phyloP scores from a whole-genome alignment of 2,888 invertebrate genomes.

The Platypus cylindrus region DNA sequence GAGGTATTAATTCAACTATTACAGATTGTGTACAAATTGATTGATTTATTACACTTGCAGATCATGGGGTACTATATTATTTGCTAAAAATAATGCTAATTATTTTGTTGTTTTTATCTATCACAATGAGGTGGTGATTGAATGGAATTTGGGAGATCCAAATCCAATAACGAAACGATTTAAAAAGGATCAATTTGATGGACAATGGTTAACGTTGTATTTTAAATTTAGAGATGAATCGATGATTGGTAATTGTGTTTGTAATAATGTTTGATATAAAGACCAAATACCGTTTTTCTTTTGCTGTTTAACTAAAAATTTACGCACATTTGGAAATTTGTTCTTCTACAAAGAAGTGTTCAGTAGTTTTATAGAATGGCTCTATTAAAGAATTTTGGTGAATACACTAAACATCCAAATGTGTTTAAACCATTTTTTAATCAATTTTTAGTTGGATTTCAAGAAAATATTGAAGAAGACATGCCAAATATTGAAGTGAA shows the following conservation, averaged over 20 bases:
- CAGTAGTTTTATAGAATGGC: no score
- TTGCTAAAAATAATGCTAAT: conserved; percentile 46
- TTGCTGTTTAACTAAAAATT: background rate
- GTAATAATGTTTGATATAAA: background rate
- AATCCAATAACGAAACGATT: conserved; percentile 37
- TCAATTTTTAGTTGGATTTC: conserved; percentile 30
- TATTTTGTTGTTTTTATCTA: conserved; percentile 60
- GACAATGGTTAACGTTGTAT: conserved; percentile 53
- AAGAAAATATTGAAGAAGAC: conserved; percentile 41
- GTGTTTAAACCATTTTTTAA: background rate
- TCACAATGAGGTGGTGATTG: conserved; percentile 54
- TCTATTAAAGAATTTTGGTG: conserved; percentile 7
- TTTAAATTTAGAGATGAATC: conserved; percentile 39
- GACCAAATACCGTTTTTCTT: background rate
- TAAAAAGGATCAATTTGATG: conserved; percentile 37
- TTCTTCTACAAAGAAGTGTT: background rate
- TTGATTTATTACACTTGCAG: conserved; percentile 27
- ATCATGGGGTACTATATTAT: conserved; percentile 66
- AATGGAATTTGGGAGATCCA: conserved; percentile 46
- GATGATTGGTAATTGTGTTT: conserved; percentile 13
- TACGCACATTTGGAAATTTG: no score
- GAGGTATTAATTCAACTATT: conserved; percentile 5
- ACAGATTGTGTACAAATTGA: background rate
- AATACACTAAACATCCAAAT: background rate
- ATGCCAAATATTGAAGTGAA: conserved; percentile 37